A percentile compares a stretch with the other conserved stretches of the same genome.
These are phyloP conservation scores for Drosophila bunnanda DNA, from an alignment of 2,888 invertebrate genomes.

Conservation along the genomic window DNA sequence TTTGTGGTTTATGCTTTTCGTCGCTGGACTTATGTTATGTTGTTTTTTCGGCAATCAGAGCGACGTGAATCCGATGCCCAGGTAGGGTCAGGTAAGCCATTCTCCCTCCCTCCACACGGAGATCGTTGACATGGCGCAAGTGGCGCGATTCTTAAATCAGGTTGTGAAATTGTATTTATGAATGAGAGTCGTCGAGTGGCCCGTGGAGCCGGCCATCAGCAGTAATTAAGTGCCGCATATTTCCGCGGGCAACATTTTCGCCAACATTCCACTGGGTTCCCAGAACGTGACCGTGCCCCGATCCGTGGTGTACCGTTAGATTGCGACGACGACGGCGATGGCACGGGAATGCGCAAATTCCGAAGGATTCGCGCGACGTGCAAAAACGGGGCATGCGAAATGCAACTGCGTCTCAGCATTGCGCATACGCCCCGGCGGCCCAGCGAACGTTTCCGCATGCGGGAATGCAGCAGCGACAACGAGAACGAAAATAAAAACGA, in stretches of 20 bases:
- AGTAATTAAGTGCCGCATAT: slow-evolving; percentile 55
- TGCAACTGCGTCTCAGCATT: slow-evolving; percentile 66
- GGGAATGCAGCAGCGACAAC: slow-evolving; percentile 27
- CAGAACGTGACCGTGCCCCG: slow-evolving; percentile 29
- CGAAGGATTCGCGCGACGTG: slow-evolving; percentile 34
- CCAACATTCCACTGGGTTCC: slow-evolving; percentile 48
- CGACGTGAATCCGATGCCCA: slow-evolving; percentile 32
- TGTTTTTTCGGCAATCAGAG: slow-evolving; percentile 43
- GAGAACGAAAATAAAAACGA: slow-evolving; percentile 18
- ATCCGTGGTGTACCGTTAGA: slow-evolving; percentile 59
- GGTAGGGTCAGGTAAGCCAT: slow-evolving; percentile 35
- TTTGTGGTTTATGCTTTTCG: slow-evolving; percentile 43
- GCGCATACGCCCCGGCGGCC: slow-evolving; percentile 63
- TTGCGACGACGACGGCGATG: slow-evolving; percentile 2
- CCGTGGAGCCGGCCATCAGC: slow-evolving; percentile 17
- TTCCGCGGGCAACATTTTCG: slow-evolving; percentile 46
- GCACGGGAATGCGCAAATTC: slow-evolving; percentile 35
- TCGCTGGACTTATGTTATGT: slow-evolving; percentile 13
- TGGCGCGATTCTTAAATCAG: slow-evolving; percentile 69
- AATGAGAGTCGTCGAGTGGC: slow-evolving; percentile 53
- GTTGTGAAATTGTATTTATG: slow-evolving; percentile 79
- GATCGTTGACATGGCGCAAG: slow-evolving; percentile 77
- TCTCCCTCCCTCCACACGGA: slow-evolving; percentile 29
- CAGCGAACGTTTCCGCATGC: slow-evolving; percentile 59
- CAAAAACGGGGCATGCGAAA: slow-evolving; percentile 23